These are phyloP conservation scores for Drosophila murphyi DNA, from an alignment of 1,140 invertebrate species.

Conservation along the genomic window DNA sequence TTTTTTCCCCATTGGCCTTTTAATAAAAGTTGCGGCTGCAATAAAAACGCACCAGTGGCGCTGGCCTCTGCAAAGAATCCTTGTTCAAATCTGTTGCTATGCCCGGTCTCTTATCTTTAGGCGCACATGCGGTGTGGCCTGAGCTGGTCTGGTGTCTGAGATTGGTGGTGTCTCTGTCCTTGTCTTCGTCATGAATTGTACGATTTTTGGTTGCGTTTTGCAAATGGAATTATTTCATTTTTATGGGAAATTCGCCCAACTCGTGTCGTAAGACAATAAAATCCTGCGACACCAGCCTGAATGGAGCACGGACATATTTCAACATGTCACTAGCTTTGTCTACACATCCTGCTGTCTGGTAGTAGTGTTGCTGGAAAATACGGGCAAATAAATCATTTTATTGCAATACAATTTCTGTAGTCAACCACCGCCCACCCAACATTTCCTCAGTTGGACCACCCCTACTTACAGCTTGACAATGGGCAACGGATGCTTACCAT, in stretches of 20 bases:
- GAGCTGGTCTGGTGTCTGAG: not conserved
- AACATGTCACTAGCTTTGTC: conserved; percentile 53
- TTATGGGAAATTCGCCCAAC: conserved; percentile 63
- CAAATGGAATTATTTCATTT: conserved; percentile 78
- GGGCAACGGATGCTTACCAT: conserved; percentile 57
- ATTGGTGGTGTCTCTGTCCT: not conserved
- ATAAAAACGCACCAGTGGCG: conserved; percentile 56
- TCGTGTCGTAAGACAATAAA: conserved; percentile 72
- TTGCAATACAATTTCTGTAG: conserved; percentile 73
- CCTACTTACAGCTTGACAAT: conserved; percentile 23
- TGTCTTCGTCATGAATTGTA: not conserved
- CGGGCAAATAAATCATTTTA: conserved; percentile 80
- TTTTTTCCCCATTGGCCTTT: conserved; percentile 58
- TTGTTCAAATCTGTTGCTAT: conserved; percentile 66
- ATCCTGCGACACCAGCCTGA: conserved; percentile 28
- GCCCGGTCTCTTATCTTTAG: conserved; percentile 64
- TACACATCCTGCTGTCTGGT: not conserved
- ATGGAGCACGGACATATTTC: conserved; percentile 48
- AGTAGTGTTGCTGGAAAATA: conserved; percentile 31
- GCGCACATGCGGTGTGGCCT: conserved; percentile 41
- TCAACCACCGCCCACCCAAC: conserved; percentile 9
- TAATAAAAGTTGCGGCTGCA: conserved; percentile 81
- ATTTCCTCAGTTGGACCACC: no score
- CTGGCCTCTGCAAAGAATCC: conserved; percentile 5
- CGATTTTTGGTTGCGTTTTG: conserved; percentile 47